These are phyloP conservation scores for Drosophila phalerata DNA, from an alignment of 2,888 invertebrate species.

Conservation along the genomic window DNA sequence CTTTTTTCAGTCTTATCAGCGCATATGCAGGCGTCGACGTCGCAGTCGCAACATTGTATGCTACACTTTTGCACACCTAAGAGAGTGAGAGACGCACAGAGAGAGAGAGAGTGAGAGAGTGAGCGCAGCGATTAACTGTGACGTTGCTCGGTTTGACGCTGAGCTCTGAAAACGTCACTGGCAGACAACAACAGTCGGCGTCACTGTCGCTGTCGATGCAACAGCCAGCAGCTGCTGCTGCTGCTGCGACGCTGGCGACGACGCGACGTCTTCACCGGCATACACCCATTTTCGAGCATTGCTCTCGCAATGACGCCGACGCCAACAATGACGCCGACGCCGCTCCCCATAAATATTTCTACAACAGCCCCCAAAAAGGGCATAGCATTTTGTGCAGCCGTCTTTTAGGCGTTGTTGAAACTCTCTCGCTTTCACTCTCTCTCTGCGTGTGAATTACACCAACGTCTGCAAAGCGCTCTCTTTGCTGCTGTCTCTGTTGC, in stretches of 20 bases:
- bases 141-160: conserved; percentile 32
- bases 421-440: conserved; percentile 24
- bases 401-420: conserved; percentile 73
- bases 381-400: conserved; percentile 50
- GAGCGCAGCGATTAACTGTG: conserved; percentile 50
- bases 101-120: conserved; percentile 8
- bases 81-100: conserved; percentile 1
- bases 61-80: conserved; percentile 36
- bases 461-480: conserved; percentile 50
- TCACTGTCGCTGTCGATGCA: conserved; percentile 13
- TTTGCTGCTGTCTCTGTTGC: conserved; percentile 21
- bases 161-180: conserved; percentile 52
- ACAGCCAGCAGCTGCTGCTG: conserved; percentile 17
- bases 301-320: conserved; percentile 28
- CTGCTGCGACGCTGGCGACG: conserved; percentile 17
- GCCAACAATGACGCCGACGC: not conserved
- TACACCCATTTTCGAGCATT: conserved; percentile 81
- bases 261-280: conserved; percentile 54
- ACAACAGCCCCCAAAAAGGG: conserved; percentile 28
- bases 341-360: conserved; percentile 48
- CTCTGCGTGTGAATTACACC: conserved; percentile 44
- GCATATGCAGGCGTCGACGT: conserved; percentile 31
- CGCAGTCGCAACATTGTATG: conserved; percentile 46
- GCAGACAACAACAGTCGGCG: conserved; percentile 41
- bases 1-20: conserved; percentile 51